phyloP scores from a whole-genome alignment of 2,113 vertebrate genomes.

The Turdus rufiventris region DNA sequence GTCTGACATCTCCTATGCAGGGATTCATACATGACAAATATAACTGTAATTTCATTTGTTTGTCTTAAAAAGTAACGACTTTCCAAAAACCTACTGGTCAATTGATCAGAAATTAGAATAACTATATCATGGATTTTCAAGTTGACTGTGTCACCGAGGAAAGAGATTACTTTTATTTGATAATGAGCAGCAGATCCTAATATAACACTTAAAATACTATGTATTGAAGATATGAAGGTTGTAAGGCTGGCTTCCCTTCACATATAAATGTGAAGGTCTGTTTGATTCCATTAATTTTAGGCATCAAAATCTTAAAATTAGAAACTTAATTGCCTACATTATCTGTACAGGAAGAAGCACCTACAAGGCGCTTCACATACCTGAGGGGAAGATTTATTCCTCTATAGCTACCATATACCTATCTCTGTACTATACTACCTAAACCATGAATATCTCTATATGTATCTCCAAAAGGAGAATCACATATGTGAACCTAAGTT shows the following conservation, averaged over 20 bases:
- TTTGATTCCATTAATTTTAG: neutral
- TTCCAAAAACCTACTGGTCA: neutral
- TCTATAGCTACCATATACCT: neutral
- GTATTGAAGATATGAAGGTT: neutral
- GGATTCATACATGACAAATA: accelerated
- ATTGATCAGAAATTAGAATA: neutral
- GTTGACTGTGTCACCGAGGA: neutral
- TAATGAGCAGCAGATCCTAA: neutral
- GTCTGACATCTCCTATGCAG: neutral
- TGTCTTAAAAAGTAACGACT: neutral
- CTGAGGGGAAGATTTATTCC: neutral
- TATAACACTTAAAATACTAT: neutral
- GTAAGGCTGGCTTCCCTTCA: neutral
- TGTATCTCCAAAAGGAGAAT: neutral
- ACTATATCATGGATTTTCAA: neutral
- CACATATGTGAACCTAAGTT: neutral
- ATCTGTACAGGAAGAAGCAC: neutral
- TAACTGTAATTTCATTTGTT: neutral
- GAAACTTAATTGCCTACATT: neutral
- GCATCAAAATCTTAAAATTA: neutral
- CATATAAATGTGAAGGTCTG: neutral
- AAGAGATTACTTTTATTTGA: neutral
- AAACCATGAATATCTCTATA: neutral
- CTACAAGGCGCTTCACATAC: neutral
- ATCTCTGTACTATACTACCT: neutral